Base-by-base conservation (phyloP, 2,888 invertebrate species). In the Ischnura elegans region DNA sequence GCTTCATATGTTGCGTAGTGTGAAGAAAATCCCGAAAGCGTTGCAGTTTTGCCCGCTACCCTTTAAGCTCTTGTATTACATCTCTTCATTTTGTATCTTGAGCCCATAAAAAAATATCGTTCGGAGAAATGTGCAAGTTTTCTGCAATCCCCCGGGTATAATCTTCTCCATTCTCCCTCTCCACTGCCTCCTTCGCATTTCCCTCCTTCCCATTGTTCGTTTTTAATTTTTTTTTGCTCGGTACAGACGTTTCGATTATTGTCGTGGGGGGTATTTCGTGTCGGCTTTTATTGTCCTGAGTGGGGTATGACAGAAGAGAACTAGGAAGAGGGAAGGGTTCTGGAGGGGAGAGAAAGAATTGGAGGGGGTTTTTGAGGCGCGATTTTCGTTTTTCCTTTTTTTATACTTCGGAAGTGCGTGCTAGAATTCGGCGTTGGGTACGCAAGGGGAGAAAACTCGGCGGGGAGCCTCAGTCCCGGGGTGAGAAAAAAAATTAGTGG, bases 251-350 rank as follows among this genome's bases (percentile, higher is more conserved):
- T 76, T 76, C 76, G 76, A 76, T 76, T 76, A 76, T 61, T 61
- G n/a, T 76, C 76, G 61, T 47, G n/a, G n/a, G 76, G 76, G 76
- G 36, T 76, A 76, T 76, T 76, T 76, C 76, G 76, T 76, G 76
- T 76, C 36, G 76, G 36, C 76, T 76, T 76, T 76, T 76, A 76
- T 76, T 76, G 76, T 76, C 76, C 76, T 36, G 76, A 36, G 76
- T 76, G 76, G 76, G 76, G 76, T 29, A 76, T 76, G 76, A 76
- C 76, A 76, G 36, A 76, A 76, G 76, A 36, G 36, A 36, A 76
- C 36, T 36, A 5, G 36, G 76, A 76, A 16, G 76, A 76, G 36
- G 76, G 36, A 36, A 76, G 13, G 66, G n/a, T 6, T 13, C 1
- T n/a, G 29, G 66, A 0, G n/a, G 66, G 61, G 25, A 61, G 61